These are phyloP conservation scores for Gobio gobio DNA, from an alignment of 2,113 vertebrate species.

Conservation along the genomic window DNA sequence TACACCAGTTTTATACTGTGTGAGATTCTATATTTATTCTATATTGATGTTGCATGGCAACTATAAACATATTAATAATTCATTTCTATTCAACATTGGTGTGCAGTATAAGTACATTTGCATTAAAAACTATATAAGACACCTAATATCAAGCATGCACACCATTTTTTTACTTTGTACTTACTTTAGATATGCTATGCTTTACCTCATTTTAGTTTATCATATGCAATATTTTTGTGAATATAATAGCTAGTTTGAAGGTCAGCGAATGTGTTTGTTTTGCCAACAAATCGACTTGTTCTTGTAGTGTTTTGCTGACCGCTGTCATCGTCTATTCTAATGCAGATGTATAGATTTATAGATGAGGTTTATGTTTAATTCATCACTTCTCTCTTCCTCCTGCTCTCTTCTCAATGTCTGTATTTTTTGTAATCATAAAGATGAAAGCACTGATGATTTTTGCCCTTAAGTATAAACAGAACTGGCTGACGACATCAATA, in stretches of 20 bases:
- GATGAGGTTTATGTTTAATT: conserved; percentile 54
- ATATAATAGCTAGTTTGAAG: not conserved
- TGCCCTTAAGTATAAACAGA: conserved; percentile 51
- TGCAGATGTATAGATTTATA: conserved; percentile 49
- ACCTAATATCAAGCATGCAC: not conserved
- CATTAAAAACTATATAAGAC: not conserved
- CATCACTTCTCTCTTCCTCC: conserved; percentile 34
- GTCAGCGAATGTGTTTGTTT: not conserved
- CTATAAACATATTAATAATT: not conserved
- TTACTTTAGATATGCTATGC: not conserved
- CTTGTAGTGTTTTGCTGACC: not conserved
- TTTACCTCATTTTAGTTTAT: not conserved
- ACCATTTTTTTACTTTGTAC: not conserved
- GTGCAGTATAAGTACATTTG: not conserved
- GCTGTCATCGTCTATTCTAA: conserved; percentile 25
- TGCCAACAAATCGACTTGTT: not conserved
- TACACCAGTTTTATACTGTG: not conserved
- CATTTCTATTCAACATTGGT: not conserved
- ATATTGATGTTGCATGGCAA: not conserved
- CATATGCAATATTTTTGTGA: not conserved
- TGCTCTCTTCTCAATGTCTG: not conserved
- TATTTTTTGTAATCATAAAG: conserved; percentile 30
- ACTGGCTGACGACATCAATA: conserved; percentile 52
- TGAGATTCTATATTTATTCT: not conserved
- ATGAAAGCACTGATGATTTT: conserved; percentile 48